These are phyloP conservation scores for Xyrichtys novacula DNA, from an alignment of 2,797 vertebrate genomes.

Conservation along the genomic window DNA sequence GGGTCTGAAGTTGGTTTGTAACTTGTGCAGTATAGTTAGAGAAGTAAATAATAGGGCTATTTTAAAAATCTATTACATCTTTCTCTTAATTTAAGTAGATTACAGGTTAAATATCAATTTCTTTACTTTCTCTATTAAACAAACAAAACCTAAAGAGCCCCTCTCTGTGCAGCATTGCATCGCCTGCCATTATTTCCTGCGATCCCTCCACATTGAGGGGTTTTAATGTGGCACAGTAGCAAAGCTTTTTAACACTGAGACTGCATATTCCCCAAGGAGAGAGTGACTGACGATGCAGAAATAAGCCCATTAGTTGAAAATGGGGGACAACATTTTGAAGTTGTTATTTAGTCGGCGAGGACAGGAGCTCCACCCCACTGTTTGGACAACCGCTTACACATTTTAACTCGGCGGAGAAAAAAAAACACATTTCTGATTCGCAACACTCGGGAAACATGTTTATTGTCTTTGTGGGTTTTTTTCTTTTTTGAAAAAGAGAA, in stretches of 20 bases:
- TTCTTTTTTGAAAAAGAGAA: constrained; percentile 78
- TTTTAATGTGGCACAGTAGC: constrained; percentile 76
- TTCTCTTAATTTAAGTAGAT: too few relatives aligned
- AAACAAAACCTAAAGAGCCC: constrained; percentile 55
- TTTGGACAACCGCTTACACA: constrained; percentile 86
- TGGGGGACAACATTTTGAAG: constrained; percentile 80
- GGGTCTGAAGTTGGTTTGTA: constrained; percentile 5
- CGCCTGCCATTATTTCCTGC: constrained; percentile 73
- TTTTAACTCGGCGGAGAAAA: constrained; percentile 87
- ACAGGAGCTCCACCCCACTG: constrained; percentile 85
- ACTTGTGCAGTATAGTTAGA: neutral
- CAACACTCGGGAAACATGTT: constrained; percentile 95
- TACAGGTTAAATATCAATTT: too few relatives aligned
- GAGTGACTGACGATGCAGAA: constrained; percentile 84
- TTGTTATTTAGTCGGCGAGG: constrained; percentile 77
- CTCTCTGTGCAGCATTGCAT: constrained; percentile 59
- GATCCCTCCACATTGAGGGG: constrained; percentile 74
- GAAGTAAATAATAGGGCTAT: too few relatives aligned
- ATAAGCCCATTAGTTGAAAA: constrained; percentile 88
- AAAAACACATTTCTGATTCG: constrained; percentile 98
- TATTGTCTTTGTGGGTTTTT: constrained; percentile 94
- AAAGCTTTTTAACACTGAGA: constrained; percentile 80
- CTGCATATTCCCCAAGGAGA: constrained; percentile 82
- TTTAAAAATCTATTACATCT: neutral
- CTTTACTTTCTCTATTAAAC: too few relatives aligned